Evolutionary conservation across 2,888 invertebrate genomes (phyloP).

Genomic region (Hylaea fasciaria): DNA sequence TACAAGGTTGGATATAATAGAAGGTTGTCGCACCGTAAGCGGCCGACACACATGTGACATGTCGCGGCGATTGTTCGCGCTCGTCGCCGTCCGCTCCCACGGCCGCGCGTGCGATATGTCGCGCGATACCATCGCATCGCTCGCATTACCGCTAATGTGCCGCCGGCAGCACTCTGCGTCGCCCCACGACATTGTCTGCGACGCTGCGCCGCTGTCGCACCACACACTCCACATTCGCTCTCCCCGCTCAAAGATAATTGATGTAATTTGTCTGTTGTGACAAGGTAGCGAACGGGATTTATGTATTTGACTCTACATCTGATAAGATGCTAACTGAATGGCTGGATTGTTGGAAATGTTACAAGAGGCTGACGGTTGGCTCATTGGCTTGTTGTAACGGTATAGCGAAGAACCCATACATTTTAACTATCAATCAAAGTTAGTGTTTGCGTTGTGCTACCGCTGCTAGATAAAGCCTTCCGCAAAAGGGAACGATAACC

Average conservation of each 20-base stretch:
- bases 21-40: no score
- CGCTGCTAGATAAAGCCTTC: no score
- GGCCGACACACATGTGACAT: no score
- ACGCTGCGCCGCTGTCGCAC: background rate
- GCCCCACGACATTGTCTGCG: background rate
- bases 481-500: no score
- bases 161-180: background rate
- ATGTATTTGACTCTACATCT: conserved; percentile 1
- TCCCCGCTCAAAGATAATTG: background rate
- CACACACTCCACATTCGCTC: background rate
- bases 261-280: background rate
- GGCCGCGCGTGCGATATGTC: background rate
- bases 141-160: background rate
- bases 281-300: background rate
- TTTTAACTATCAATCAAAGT: no score
- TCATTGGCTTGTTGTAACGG: background rate
- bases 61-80: no score
- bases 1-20: no score
- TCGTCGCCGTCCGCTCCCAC: no score
- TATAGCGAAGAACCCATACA: no score
- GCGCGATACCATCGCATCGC: background rate
- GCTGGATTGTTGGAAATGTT: background rate
- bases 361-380: background rate
- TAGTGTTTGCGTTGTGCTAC: no score
- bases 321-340: background rate